Percentiles rank a stretch among this genome's conserved stretches.
These are phyloP conservation scores for Coregonus ussuriensis DNA, from an alignment of 2,797 vertebrate species.

Conservation along the genomic window DNA sequence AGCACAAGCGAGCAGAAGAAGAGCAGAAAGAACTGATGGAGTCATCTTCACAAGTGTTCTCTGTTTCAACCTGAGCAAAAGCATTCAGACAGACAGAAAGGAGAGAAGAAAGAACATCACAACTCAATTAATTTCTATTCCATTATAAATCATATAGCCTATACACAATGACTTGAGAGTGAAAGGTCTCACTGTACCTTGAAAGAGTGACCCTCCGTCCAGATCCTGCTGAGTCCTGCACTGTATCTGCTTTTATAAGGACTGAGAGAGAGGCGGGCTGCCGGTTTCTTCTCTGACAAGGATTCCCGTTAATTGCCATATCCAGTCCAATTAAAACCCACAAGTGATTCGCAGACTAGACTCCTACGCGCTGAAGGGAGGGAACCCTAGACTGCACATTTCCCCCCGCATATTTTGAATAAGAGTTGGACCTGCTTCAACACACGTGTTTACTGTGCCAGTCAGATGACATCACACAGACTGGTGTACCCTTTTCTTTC, in stretches of 20 bases:
- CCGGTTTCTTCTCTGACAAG: slow-evolving; percentile 6
- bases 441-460: background rate
- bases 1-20: slow-evolving; percentile 51
- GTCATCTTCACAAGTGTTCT: slow-evolving; percentile 44
- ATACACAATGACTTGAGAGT: background rate
- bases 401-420: background rate
- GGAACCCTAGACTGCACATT: background rate
- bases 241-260: slow-evolving; percentile 64
- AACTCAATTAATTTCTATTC: background rate
- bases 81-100: slow-evolving; percentile 7
- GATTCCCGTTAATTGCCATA: slow-evolving; percentile 3
- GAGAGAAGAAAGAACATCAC: background rate
- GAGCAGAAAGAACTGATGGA: slow-evolving; percentile 34
- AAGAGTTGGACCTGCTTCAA: background rate
- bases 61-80: slow-evolving; percentile 36
- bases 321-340: slow-evolving; percentile 61
- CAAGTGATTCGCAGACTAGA: slow-evolving; percentile 59
- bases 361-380: background rate
- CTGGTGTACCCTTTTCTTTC: background rate
- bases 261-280: slow-evolving; percentile 14
- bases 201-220: slow-evolving; percentile 19
- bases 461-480: slow-evolving; percentile 5
- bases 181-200: slow-evolving; percentile 32
- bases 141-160: background rate
- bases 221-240: slow-evolving; percentile 14